Evolutionary conservation across 2,113 vertebrate species (phyloP), one percentile per base, ranked within the genome.

Genomic region (Nibea coibor): DNA sequence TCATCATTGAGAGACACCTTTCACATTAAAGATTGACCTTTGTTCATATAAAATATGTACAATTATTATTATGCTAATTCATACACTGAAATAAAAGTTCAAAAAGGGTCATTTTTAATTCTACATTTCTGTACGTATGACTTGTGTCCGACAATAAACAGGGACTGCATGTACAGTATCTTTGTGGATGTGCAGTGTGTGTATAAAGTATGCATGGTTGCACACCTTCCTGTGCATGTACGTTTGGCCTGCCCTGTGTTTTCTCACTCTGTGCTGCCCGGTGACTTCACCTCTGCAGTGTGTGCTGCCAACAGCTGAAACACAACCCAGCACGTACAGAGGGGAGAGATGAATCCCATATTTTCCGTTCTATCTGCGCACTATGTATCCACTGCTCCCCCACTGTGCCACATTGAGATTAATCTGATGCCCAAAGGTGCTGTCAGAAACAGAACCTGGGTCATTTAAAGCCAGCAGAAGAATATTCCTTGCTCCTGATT

Each of bases 271-370:
- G 26, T 26, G 12, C 63, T 61, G 72, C 69, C 72, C 65, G 22
- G 50, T 90, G 89, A 92, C 85, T 80, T 89, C 87, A 89, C 78
- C 83, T 78, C 80, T 61, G 66, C 80, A 48, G 75, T 47, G 70
- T 68, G 35, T 80, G 69, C 78, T 87, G 90, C 83, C 87, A 84
- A 73, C 69, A 64, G 75, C 78, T 90, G 86, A 88, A 87, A 82
- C 74, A 82, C 75, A 82, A 87, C 51, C 74, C 69, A 81, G 77
- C 76, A 67, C 67, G 62, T 72, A 75, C 69, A 61, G n/a, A 77
- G 43, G 69, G 67, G 50, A 82, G 76, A 87, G 87, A 90, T 80
- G 8, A 81, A 84, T 79, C 72, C 83, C 72, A 85, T 70, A 82
- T 81, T 90, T 87, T 86, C 73, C 54, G 2, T 82, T 80, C 84